Evolutionary conservation across 2,797 vertebrate genomes (phyloP).

Genomic region (Sphenopsis melanotis): DNA sequence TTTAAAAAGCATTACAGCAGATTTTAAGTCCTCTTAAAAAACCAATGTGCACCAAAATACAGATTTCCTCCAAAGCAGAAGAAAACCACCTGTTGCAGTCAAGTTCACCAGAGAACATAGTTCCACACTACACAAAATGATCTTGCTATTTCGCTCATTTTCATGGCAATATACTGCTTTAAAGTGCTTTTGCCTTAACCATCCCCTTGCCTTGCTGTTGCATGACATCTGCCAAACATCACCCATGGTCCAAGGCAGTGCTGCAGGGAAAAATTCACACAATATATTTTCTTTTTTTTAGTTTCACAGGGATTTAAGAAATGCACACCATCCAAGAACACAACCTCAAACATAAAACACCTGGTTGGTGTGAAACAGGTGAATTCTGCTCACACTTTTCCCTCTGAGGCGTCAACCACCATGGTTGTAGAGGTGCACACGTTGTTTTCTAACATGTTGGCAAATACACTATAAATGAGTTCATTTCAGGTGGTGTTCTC

Average conservation of each 20-base stretch:
- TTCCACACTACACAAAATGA: background rate
- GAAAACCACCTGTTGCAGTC: background rate
- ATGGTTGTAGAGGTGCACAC: background rate
- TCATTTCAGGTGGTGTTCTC: background rate
- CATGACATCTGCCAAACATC: background rate
- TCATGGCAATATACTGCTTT: background rate
- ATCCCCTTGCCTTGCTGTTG: background rate
- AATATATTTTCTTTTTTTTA: background rate
- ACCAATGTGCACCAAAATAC: background rate
- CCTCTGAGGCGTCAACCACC: background rate
- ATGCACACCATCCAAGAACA: accelerated
- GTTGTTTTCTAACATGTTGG: background rate
- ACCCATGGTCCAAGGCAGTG: background rate
- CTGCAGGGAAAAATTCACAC: background rate
- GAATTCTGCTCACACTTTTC: background rate
- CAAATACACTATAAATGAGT: no score
- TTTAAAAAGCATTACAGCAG: background rate
- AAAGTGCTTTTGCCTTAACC: background rate
- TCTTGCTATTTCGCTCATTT: background rate
- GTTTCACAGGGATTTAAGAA: background rate
- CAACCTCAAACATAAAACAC: accelerated
- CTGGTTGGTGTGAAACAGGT: background rate
- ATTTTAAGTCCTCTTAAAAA: background rate
- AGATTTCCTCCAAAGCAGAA: background rate
- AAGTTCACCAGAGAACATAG: background rate